A percentile compares a stretch with the other conserved stretches of the same genome.
Evolutionary conservation across 2,113 vertebrate genomes (phyloP).

Genomic region (Mesoclemmys tuberculata): DNA sequence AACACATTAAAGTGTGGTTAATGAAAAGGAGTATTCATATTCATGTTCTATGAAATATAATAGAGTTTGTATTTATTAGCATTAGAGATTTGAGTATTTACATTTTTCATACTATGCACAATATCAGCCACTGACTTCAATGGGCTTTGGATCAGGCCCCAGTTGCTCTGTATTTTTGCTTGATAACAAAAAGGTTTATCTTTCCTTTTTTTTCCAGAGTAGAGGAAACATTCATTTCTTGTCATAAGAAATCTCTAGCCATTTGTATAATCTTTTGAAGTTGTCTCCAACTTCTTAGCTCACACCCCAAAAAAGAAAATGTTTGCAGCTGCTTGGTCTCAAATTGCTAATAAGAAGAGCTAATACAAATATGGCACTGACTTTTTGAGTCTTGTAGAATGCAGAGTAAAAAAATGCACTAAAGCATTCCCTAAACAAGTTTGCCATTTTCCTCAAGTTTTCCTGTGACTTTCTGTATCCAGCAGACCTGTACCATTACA

Average conservation of each 20-base stretch:
- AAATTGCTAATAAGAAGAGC: neutral
- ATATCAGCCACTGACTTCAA: neutral
- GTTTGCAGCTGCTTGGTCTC: neutral
- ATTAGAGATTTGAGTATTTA: neutral
- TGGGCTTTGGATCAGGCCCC: neutral
- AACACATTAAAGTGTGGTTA: neutral
- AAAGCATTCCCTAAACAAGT: neutral
- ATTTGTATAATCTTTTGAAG: neutral
- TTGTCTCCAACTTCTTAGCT: neutral
- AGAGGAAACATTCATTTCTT: neutral
- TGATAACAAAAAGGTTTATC: neutral
- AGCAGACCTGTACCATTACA: neutral
- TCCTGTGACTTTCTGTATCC: neutral
- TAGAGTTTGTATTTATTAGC: neutral
- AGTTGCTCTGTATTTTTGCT: slow-evolving; percentile 25
- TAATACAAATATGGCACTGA: neutral
- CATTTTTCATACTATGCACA: neutral
- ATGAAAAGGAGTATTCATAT: neutral
- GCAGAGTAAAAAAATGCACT: neutral
- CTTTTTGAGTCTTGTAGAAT: neutral
- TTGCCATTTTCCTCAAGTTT: neutral
- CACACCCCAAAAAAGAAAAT: rapidly evolving
- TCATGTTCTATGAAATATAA: neutral
- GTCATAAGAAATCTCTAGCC: neutral
- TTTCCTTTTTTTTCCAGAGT: neutral